A percentile compares a stretch with the other conserved stretches of the same genome.
phyloP scores from a whole-genome alignment of 2,888 invertebrate genomes.

The Tetrapedia diversipes region DNA sequence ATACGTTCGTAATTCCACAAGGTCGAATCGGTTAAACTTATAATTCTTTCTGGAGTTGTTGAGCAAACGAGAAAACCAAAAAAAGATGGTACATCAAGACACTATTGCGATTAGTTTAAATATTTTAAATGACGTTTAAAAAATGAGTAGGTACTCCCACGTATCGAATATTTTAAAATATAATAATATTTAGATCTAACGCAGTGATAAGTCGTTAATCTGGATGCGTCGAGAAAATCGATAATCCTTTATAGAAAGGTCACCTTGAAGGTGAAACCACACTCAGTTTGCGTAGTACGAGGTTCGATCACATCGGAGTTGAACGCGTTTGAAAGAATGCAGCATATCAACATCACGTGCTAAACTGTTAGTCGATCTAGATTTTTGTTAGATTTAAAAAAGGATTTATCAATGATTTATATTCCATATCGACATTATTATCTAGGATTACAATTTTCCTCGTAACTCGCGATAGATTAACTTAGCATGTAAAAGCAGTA shows the following conservation, averaged over 20 bases:
- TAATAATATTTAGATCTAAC: slow-evolving; percentile 16
- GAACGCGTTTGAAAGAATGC: slow-evolving; percentile 29
- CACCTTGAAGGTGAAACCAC: slow-evolving; percentile 54
- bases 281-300: background rate
- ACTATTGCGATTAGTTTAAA: too few relatives aligned
- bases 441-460: slow-evolving; percentile 9
- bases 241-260: slow-evolving; percentile 51
- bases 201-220: slow-evolving; percentile 6
- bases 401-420: background rate
- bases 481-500: background rate
- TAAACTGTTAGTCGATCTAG: background rate
- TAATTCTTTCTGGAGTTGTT: background rate
- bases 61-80: background rate
- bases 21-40: background rate
- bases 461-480: background rate
- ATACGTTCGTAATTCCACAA: background rate
- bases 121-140: too few relatives aligned
- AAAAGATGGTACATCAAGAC: too few relatives aligned
- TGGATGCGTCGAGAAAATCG: slow-evolving; percentile 34
- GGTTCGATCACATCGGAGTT: slow-evolving; percentile 9
- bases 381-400: background rate
- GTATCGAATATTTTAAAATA: slow-evolving; percentile 8
- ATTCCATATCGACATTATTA: slow-evolving; percentile 1
- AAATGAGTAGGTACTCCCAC: too few relatives aligned
- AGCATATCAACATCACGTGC: background rate